Conservation (phyloP, 2,797 vertebrate species). For the Silurus lanzhouensis region DNA sequence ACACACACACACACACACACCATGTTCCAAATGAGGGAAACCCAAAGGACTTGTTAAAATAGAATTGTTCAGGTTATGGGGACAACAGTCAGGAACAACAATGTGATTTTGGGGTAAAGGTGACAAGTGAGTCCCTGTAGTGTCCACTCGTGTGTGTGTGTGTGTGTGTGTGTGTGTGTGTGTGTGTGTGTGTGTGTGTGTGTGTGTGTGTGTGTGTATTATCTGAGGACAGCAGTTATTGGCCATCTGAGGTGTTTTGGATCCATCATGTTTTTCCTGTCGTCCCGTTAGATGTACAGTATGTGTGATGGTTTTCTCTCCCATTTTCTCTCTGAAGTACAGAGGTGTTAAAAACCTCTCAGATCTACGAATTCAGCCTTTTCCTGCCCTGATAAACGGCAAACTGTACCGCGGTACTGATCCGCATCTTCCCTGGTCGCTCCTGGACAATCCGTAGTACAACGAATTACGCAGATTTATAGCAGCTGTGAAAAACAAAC, state of each 20-base stretch:
- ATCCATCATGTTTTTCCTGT: neutral
- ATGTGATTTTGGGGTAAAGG: slow-evolving; percentile 70
- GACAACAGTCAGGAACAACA: slow-evolving; percentile 62
- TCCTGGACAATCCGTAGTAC: neutral
- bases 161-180: neutral
- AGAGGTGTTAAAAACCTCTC: slow-evolving; percentile 12
- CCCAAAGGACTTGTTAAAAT: slow-evolving; percentile 63
- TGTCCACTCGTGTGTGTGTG: neutral
- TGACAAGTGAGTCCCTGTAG: slow-evolving; percentile 56
- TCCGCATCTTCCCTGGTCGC: neutral
- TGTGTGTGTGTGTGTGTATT: slow-evolving; percentile 50
- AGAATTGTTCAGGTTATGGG: slow-evolving; percentile 59
- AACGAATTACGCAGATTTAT: neutral
- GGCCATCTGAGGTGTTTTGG: slow-evolving; percentile 53
- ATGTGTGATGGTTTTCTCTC: slow-evolving; percentile 6
- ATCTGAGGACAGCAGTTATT: slow-evolving; percentile 69
- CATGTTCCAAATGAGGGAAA: slow-evolving; percentile 44
- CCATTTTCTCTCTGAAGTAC: neutral
- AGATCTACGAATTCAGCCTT: neutral
- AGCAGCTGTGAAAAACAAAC: neutral
- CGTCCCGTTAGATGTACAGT: neutral
- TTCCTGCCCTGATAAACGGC: neutral
- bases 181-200: neutral
- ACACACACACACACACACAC: slow-evolving; percentile 23
- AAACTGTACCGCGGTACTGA: neutral